phyloP scores from a whole-genome alignment of 2,797 vertebrate species.

The Aulostomus chinensis region DNA sequence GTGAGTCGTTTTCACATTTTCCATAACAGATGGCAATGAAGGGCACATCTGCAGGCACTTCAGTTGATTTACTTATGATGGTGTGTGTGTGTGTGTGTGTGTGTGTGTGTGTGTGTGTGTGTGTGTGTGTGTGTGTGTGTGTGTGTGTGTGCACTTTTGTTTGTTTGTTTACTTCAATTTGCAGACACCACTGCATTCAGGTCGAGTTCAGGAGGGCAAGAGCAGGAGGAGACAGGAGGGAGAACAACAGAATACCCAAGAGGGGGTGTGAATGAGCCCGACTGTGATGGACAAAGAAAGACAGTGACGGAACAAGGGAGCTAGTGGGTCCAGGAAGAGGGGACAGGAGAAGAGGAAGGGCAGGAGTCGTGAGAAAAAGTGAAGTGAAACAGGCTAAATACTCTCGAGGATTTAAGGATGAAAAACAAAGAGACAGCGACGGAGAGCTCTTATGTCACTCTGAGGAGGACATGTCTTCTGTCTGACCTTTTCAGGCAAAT shows the following conservation, averaged over 20 bases:
- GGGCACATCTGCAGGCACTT: conserved; percentile 60
- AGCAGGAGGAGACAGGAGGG: background rate
- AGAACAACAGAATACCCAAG: background rate
- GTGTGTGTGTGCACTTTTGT: background rate
- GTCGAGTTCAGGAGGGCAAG: conserved; percentile 8
- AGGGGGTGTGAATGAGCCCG: conserved; percentile 2
- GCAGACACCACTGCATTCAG: conserved; percentile 29
- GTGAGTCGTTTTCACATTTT: conserved; percentile 9
- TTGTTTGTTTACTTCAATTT: conserved; percentile 42
- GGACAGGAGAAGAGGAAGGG: background rate
- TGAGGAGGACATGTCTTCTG: conserved; percentile 40
- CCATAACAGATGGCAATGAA: conserved; percentile 58
- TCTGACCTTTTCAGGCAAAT: conserved; percentile 64
- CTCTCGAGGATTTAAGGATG: conserved; percentile 30
- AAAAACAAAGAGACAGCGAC: conserved; percentile 44
- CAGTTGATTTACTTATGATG: conserved; percentile 41
- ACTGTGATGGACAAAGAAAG: conserved; percentile 27
- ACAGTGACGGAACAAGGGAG: conserved; percentile 15
- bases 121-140: background rate
- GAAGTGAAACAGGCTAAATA: conserved; percentile 10
- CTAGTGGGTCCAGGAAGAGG: conserved; percentile 8
- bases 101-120: background rate
- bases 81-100: conserved; percentile 10
- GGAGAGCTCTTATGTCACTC: conserved; percentile 36
- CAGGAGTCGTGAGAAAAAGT: conserved; percentile 2